phyloP scores from a whole-genome alignment of 1,140 invertebrate genomes.

The Hesperophylax magnus region DNA sequence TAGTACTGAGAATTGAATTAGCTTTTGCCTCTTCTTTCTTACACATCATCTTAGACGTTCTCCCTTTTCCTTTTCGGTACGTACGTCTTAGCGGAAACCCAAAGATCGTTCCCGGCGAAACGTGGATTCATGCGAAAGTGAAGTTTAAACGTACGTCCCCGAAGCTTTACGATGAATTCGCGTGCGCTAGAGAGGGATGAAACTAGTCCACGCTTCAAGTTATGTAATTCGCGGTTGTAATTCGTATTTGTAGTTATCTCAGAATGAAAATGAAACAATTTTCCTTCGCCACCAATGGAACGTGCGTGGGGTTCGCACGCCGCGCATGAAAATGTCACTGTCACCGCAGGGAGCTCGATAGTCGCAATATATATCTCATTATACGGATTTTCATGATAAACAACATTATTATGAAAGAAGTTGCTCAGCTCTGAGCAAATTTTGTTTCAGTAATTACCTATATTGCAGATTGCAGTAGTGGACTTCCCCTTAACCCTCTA shows the following conservation, averaged over 20 bases:
- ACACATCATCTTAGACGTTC: constrained; percentile 45
- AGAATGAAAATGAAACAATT: constrained; percentile 32
- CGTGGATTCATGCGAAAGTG: constrained; percentile 20
- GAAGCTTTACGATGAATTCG: background rate
- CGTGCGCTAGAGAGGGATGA: constrained; percentile 36
- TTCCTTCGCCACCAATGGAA: background rate
- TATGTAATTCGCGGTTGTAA: constrained; percentile 38
- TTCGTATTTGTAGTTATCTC: constrained; percentile 38
- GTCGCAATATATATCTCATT: too few relatives aligned
- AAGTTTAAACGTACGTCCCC: constrained; percentile 43
- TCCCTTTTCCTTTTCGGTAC: constrained; percentile 41
- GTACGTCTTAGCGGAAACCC: constrained; percentile 51
- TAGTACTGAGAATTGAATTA: constrained; percentile 58
- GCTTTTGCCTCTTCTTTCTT: constrained; percentile 43
- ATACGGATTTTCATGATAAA: too few relatives aligned
- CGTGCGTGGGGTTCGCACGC: background rate
- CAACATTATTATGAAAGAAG: too few relatives aligned
- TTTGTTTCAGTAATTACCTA: too few relatives aligned
- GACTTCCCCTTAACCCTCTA: too few relatives aligned
- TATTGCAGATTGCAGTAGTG: too few relatives aligned
- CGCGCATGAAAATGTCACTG: too few relatives aligned
- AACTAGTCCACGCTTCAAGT: constrained; percentile 34
- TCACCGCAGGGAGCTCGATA: too few relatives aligned
- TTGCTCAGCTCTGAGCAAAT: too few relatives aligned
- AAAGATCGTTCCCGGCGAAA: constrained; percentile 30